Evolutionary conservation across 2,797 vertebrate genomes (phyloP).

Genomic region (Bradypus variegatus): DNA sequence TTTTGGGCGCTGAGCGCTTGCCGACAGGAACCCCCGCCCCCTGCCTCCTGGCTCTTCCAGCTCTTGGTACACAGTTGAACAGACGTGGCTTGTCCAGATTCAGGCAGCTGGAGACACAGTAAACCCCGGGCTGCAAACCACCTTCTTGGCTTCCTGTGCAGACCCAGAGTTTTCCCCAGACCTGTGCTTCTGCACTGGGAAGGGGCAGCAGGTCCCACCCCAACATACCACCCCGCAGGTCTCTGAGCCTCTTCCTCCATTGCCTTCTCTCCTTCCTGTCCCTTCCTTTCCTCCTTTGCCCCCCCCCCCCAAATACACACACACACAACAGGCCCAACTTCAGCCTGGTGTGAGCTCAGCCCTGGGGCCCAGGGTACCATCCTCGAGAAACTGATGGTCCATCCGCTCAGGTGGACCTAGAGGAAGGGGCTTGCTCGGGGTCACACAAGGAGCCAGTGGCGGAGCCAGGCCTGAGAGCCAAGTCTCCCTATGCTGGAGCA

Average conservation of each 20-base stretch:
- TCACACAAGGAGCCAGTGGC: background rate
- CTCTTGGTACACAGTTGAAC: slow-evolving; percentile 51
- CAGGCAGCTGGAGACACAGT: slow-evolving; percentile 18
- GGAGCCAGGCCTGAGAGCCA: background rate
- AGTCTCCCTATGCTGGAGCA: too few species aligned
- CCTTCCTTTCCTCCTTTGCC: too few species aligned
- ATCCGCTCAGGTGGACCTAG: background rate
- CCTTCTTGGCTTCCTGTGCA: background rate
- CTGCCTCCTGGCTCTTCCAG: background rate
- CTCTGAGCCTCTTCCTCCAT: background rate
- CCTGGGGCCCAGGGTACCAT: background rate
- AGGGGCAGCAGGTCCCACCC: background rate
- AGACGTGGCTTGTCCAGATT: slow-evolving; percentile 41
- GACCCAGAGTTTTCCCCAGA: background rate
- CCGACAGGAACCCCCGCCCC: background rate
- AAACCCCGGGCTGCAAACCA: slow-evolving; percentile 12
- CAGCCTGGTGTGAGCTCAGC: background rate
- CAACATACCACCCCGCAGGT: accelerated
- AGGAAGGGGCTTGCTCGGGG: background rate
- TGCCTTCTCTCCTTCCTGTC: too few species aligned
- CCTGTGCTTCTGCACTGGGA: background rate
- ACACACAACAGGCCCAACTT: background rate
- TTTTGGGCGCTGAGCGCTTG: background rate
- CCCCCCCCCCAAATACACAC: background rate
- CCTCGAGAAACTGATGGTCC: background rate